phyloP scores from a whole-genome alignment of 1,140 invertebrate species.

The Luehdorfia chinensis region DNA sequence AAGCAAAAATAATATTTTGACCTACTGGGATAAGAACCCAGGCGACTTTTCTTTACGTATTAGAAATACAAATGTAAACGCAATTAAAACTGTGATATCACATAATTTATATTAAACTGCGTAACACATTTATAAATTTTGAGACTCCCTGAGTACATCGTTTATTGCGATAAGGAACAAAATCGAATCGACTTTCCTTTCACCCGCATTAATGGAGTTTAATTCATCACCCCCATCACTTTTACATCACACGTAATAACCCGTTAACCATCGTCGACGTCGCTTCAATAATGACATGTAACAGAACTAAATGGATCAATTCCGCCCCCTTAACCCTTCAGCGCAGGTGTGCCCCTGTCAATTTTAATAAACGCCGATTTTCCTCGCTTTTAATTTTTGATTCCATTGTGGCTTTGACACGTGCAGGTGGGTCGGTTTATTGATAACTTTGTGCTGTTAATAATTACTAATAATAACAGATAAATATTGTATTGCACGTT shows the following conservation, averaged over 20 bases:
- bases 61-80: no score
- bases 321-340: constrained; percentile 40
- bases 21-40: no score
- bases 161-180: no score
- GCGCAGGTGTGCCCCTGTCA: constrained; percentile 51
- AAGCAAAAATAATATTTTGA: no score
- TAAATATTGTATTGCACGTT: no score
- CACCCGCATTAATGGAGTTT: constrained; percentile 5
- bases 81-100: no score
- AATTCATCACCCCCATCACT: constrained; percentile 4
- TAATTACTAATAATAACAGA: background rate
- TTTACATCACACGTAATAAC: constrained; percentile 1
- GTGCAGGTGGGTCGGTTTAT: constrained; percentile 8
- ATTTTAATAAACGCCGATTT: constrained; percentile 50
- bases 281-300: constrained; percentile 27
- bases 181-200: constrained; percentile 19
- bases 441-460: background rate
- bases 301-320: constrained; percentile 49
- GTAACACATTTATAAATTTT: no score
- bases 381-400: constrained; percentile 24
- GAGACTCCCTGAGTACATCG: no score
- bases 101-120: no score
- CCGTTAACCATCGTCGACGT: constrained; percentile 9
- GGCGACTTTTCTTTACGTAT: no score
- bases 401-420: constrained; percentile 21